A percentile compares a stretch with the other conserved stretches of the same genome.
phyloP scores from a whole-genome alignment of 2,113 vertebrate genomes.

The Aphyosemion australe region DNA sequence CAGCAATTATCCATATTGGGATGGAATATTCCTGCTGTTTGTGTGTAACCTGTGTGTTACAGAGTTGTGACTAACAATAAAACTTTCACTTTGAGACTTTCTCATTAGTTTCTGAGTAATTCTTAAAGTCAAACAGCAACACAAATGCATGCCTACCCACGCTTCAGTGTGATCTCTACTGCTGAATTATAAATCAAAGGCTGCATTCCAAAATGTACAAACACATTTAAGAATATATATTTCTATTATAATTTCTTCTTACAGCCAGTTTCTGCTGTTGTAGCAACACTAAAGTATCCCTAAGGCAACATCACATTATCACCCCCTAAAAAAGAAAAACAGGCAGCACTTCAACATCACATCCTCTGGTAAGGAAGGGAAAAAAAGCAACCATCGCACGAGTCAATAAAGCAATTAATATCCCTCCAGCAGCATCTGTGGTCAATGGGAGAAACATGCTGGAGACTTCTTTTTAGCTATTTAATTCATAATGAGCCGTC shows the following conservation, averaged over 20 bases:
- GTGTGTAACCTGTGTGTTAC: slow-evolving; percentile 39
- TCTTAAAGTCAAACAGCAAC: background rate
- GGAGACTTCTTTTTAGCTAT: slow-evolving; percentile 66
- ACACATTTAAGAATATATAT: slow-evolving; percentile 1
- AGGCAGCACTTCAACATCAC: slow-evolving; percentile 42
- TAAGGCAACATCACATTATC: slow-evolving; percentile 16
- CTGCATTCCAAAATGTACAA: slow-evolving; percentile 20
- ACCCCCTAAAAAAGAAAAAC: background rate
- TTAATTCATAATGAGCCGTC: slow-evolving; percentile 72
- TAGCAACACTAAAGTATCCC: slow-evolving; percentile 1
- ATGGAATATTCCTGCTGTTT: slow-evolving; percentile 47
- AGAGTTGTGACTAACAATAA: slow-evolving; percentile 20
- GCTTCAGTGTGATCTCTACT: background rate
- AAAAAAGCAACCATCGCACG: background rate
- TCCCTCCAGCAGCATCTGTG: slow-evolving; percentile 57
- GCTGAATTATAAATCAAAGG: slow-evolving; percentile 49
- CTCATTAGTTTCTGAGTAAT: background rate
- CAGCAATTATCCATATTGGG: slow-evolving; percentile 54
- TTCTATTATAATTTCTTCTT: background rate
- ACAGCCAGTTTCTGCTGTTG: slow-evolving; percentile 1
- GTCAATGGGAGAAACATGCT: slow-evolving; percentile 60
- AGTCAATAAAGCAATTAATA: slow-evolving; percentile 72
- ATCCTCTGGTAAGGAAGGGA: slow-evolving; percentile 55
- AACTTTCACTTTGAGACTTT: background rate
- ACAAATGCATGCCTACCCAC: background rate